Percentiles rank a stretch among this genome's conserved stretches.
These are phyloP conservation scores for Galaxea fascicularis DNA, from an alignment of 92 coral and sea anemone species.

Conservation along the genomic window DNA sequence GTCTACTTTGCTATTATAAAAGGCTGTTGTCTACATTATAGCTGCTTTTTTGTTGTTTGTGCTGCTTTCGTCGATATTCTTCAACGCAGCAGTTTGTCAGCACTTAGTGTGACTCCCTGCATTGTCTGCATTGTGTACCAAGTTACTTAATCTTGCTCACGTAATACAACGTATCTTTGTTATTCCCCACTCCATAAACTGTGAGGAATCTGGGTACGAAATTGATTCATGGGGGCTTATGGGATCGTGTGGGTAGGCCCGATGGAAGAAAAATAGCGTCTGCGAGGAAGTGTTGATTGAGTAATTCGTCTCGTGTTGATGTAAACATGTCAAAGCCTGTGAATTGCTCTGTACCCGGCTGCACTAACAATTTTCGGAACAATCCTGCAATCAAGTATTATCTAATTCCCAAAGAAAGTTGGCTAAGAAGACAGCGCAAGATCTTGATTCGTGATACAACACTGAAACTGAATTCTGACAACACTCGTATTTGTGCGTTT, in stretches of 20 bases:
- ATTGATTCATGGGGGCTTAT: conserved; percentile 25
- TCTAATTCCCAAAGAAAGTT: conserved; percentile 35
- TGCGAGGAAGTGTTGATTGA: too few relatives aligned
- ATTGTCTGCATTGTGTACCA: too few relatives aligned
- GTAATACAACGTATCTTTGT: too few relatives aligned
- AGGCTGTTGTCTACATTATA: too few relatives aligned
- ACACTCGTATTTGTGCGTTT: conserved; percentile 32
- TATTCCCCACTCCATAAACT: conserved; percentile 20
- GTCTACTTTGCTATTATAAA: too few relatives aligned
- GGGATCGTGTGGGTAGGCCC: conserved; percentile 23
- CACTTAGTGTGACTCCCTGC: too few relatives aligned
- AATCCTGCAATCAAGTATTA: conserved; percentile 27
- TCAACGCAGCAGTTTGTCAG: too few relatives aligned
- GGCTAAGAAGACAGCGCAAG: conserved; percentile 17
- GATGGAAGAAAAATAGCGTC: too few relatives aligned
- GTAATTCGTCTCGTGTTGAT: too few relatives aligned
- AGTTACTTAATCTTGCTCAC: too few relatives aligned
- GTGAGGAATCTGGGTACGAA: conserved; percentile 28
- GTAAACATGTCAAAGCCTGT: not conserved
- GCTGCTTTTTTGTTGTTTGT: too few relatives aligned
- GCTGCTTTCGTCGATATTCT: too few relatives aligned
- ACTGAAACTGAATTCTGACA: conserved; percentile 35
- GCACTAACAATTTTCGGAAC: conserved; percentile 37
- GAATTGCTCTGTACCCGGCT: conserved; percentile 38
- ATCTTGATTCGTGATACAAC: conserved; percentile 32